Conservation (phyloP, 2,888 invertebrate species). For the Amitus sp. region DNA sequence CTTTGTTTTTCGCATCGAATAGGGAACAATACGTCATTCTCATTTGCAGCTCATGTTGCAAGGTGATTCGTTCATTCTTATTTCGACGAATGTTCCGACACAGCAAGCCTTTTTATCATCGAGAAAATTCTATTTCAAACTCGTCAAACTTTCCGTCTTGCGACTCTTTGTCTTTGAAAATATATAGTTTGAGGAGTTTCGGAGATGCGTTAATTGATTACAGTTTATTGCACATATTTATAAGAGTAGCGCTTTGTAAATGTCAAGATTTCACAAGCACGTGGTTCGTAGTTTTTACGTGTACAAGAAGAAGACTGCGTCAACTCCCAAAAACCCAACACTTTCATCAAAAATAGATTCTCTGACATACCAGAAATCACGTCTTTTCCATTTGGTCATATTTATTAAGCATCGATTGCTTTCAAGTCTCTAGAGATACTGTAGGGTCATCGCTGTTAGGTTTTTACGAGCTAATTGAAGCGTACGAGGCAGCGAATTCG, state of each 20-base stretch:
- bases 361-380: not conserved
- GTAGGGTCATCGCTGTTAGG: slow-evolving; percentile 14
- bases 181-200: not conserved
- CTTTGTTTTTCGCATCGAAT: no score
- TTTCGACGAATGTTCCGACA: slow-evolving; percentile 5
- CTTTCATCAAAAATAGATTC: slow-evolving; percentile 7
- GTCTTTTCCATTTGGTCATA: not conserved
- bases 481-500: slow-evolving; percentile 32
- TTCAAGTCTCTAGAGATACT: not conserved
- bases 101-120: not conserved
- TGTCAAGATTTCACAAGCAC: slow-evolving; percentile 33
- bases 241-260: slow-evolving; percentile 11
- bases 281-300: slow-evolving; percentile 39
- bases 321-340: slow-evolving; percentile 31
- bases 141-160: not conserved
- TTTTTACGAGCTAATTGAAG: slow-evolving; percentile 27
- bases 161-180: not conserved
- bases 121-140: not conserved
- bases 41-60: not conserved
- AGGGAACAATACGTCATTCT: slow-evolving; percentile 1
- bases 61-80: slow-evolving; percentile 8
- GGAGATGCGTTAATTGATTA: not conserved
- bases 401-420: not conserved
- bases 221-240: slow-evolving; percentile 19
- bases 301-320: slow-evolving; percentile 30